These are phyloP conservation scores for Anaspis maculata DNA, from an alignment of 2,888 invertebrate genomes.

Conservation along the genomic window DNA sequence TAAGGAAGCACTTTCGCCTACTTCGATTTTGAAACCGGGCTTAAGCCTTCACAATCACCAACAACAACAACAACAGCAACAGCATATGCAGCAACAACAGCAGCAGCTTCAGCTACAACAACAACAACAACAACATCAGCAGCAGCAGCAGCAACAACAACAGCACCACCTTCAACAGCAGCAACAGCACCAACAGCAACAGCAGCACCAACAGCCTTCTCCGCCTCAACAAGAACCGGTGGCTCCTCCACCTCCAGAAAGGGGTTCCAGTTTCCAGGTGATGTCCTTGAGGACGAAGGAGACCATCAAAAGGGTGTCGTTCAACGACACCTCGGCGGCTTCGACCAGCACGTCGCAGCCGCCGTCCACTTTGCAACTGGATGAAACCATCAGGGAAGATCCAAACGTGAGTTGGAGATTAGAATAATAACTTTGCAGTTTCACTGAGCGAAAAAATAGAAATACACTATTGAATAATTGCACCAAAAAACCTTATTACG, in stretches of 20 bases:
- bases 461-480: slow-evolving; percentile 1
- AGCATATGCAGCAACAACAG: slow-evolving; percentile 28
- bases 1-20: slow-evolving; percentile 27
- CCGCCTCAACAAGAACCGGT: slow-evolving; percentile 36
- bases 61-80: slow-evolving; percentile 17
- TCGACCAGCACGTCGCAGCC: slow-evolving; percentile 34
- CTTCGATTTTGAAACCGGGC: slow-evolving; percentile 41
- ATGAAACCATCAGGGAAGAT: slow-evolving; percentile 59
- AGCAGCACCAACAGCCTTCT: slow-evolving; percentile 20
- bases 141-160: slow-evolving; percentile 29
- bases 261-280: slow-evolving; percentile 80
- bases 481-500: slow-evolving; percentile 4
- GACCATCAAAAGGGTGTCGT: slow-evolving; percentile 40
- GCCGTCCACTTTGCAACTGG: slow-evolving; percentile 43
- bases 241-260: slow-evolving; percentile 73
- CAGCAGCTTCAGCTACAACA: slow-evolving; percentile 26
- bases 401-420: slow-evolving; percentile 75
- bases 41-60: slow-evolving; percentile 18
- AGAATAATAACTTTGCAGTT: neutral
- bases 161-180: slow-evolving; percentile 65
- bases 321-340: slow-evolving; percentile 34
- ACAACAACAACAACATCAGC: slow-evolving; percentile 19
- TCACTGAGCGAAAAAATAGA: neutral
- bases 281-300: slow-evolving; percentile 56
- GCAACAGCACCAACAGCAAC: slow-evolving; percentile 42